Evolutionary conservation across 2,113 vertebrate genomes (phyloP), one percentile per base, ranked within the genome.

Genomic region (Odobenus rosmarus): DNA sequence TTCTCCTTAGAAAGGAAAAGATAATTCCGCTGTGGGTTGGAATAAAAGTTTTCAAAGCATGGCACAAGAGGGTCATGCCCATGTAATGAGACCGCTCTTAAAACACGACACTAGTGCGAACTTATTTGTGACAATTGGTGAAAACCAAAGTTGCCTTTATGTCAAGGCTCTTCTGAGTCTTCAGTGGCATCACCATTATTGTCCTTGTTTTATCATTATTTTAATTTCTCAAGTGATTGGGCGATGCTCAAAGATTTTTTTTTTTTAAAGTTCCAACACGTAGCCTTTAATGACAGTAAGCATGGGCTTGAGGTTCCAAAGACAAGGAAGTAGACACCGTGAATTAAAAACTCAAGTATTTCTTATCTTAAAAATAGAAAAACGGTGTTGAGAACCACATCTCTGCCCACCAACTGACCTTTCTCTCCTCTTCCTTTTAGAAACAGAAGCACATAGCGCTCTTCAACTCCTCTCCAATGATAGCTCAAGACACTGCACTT

Each of bases 121-220:
- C 21, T 76, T 57, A 46, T 62, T 81, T 51, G 81, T 23, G 12
- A 72, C 12, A 86, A 18, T 49, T 33, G 55, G 55, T 82, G 36
- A 62, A 74, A 81, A 57, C 4, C 79, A 55, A 90, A 36, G 36
- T 31, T 51, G 57, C 28, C 33, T 19, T 53, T 7, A 39, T 10
- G 26, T 23, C 8, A 49, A 62, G 31, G 8, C 16, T 91, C 23
- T 59, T 12, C 62, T 26, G 46, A 84, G 74, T 12, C 15, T 39
- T 9, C 16, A 51, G 13, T 57, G 59, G 13, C 55, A 31, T 28
- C 7, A 18, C 3, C 1, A 0, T 36, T 23, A 36, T 0, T 23
- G 33, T 7, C 26, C 11, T 9, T 18, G 1, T 18, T 72, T 76
- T 33, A 2, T 3, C 11, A 19, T 62, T 31, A 69, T 26, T 69